Evolutionary conservation across 2,113 vertebrate genomes (phyloP).

Genomic region (Carettochelys insculpta): DNA sequence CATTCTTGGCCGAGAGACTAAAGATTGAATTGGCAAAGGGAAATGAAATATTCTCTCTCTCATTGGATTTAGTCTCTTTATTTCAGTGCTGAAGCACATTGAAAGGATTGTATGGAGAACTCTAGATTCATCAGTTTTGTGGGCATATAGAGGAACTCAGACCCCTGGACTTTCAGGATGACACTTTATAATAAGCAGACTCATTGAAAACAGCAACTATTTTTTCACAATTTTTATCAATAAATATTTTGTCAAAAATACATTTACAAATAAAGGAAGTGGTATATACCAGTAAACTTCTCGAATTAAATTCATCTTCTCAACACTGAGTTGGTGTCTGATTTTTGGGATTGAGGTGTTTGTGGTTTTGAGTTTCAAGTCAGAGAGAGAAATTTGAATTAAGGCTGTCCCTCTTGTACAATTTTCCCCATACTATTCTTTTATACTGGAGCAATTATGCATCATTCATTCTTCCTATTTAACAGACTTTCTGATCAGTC

Average conservation of each 20-base stretch:
- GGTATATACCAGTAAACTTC: background rate
- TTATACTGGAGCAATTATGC: background rate
- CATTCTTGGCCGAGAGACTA: background rate
- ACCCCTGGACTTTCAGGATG: accelerated
- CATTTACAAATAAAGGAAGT: background rate
- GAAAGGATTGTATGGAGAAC: accelerated
- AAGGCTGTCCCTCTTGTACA: background rate
- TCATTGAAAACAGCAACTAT: background rate
- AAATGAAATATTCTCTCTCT: background rate
- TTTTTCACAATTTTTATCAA: background rate
- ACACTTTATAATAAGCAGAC: background rate
- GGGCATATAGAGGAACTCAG: background rate
- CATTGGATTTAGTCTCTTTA: background rate
- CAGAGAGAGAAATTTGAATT: background rate
- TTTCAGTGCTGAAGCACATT: background rate
- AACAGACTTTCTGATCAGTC: background rate
- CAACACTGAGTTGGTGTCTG: background rate
- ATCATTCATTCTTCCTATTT: background rate
- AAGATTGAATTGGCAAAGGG: background rate
- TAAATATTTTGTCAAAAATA: background rate
- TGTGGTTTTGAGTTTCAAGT: background rate
- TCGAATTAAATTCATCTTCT: background rate
- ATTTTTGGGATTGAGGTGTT: too few relatives aligned
- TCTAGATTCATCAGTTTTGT: background rate
- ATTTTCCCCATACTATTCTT: background rate